phyloP scores from a whole-genome alignment of 92 coral and sea anemone genomes.

The Hydrozoanthus gracilis region DNA sequence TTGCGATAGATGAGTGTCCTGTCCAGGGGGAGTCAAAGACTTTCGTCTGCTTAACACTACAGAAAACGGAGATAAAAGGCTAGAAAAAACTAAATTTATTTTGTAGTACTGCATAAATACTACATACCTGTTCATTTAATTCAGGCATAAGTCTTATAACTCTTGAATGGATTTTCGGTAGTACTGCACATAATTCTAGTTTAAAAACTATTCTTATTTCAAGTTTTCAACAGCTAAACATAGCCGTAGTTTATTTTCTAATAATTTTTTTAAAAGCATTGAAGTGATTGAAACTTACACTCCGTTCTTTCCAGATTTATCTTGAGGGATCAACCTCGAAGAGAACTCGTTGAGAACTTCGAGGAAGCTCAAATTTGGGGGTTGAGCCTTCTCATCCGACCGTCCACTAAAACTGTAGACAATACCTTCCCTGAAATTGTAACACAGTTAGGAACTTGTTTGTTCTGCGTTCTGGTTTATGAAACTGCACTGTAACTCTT shows the following conservation, averaged over 20 bases:
- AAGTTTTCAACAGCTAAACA: background rate
- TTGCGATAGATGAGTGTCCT: too few relatives aligned
- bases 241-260: background rate
- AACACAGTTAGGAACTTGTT: background rate
- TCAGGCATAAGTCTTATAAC: too few relatives aligned
- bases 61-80: too few relatives aligned
- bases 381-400: conserved; percentile 54
- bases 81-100: too few relatives aligned
- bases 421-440: conserved; percentile 78
- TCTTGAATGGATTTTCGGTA: too few relatives aligned
- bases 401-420: conserved; percentile 66
- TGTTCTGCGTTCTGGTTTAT: background rate
- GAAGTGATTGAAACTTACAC: conserved; percentile 73
- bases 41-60: too few relatives aligned
- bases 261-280: background rate
- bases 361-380: conserved; percentile 84
- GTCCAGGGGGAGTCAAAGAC: too few relatives aligned
- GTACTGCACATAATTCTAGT: too few relatives aligned
- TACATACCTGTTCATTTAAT: too few relatives aligned
- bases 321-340: conserved; percentile 83
- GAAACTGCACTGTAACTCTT: too few relatives aligned
- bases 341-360: conserved; percentile 90
- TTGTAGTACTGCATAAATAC: too few relatives aligned
- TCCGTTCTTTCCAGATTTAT: conserved; percentile 82
- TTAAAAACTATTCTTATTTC: too few relatives aligned